These are phyloP conservation scores for Ormyrus rosae DNA, from an alignment of 2,888 invertebrate species.

Conservation along the genomic window DNA sequence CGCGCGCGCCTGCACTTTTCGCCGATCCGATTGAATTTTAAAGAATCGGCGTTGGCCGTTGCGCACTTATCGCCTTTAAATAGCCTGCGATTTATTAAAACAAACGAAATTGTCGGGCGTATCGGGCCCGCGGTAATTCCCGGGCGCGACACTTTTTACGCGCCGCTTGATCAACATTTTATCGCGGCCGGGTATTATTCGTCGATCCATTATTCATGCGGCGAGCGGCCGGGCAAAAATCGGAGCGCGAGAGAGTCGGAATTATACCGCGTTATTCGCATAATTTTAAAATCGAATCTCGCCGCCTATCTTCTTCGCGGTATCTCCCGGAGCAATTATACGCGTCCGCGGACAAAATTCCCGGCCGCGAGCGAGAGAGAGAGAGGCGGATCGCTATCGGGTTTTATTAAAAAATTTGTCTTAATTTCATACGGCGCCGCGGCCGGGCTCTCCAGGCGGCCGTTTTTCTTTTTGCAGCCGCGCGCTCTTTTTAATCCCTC, in stretches of 20 bases:
- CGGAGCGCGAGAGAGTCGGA: slow-evolving; percentile 12
- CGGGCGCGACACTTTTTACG: too few relatives aligned
- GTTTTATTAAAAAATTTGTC: slow-evolving; percentile 70
- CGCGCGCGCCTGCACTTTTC: too few relatives aligned
- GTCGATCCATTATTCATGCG: slow-evolving; percentile 44
- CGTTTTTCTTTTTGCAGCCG: background rate
- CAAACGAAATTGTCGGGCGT: too few relatives aligned
- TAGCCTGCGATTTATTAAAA: too few relatives aligned
- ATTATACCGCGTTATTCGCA: slow-evolving; percentile 16
- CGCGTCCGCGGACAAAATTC: background rate
- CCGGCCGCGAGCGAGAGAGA: slow-evolving; percentile 4
- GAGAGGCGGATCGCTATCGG: slow-evolving; percentile 61
- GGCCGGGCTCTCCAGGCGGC: background rate
- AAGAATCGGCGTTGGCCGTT: too few relatives aligned
- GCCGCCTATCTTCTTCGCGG: slow-evolving; percentile 32
- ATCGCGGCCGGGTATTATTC: slow-evolving; percentile 1
- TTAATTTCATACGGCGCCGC: slow-evolving; percentile 62
- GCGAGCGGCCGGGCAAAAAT: slow-evolving; percentile 10
- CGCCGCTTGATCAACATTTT: slow-evolving; percentile 10
- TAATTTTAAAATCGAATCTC: slow-evolving; percentile 54
- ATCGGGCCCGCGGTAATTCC: too few relatives aligned
- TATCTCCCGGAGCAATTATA: slow-evolving; percentile 4
- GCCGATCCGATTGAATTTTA: too few relatives aligned
- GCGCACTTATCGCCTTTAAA: too few relatives aligned
- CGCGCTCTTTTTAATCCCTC: slow-evolving; percentile 29